Percentiles rank a stretch among this genome's conserved stretches.
phyloP scores from a whole-genome alignment of 2,113 vertebrate genomes.

The Macquaria ambigua region DNA sequence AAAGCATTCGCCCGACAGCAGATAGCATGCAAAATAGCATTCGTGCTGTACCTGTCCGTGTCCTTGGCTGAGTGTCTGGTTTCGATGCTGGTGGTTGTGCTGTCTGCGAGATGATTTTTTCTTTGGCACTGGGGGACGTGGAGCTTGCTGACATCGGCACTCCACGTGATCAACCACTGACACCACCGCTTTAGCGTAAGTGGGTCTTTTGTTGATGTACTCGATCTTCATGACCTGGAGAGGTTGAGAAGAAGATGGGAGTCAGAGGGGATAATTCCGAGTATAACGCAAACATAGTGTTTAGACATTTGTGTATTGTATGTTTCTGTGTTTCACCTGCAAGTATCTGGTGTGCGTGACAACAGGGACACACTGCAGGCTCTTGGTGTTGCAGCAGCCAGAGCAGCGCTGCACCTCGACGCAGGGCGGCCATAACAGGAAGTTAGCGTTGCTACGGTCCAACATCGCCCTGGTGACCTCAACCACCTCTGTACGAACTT shows the following conservation, averaged over 20 bases:
- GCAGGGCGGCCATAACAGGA: constrained; percentile 94
- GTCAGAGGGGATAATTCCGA: background rate
- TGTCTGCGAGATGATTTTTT: constrained; percentile 74
- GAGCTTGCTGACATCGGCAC: constrained; percentile 90
- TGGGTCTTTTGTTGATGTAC: constrained; percentile 88
- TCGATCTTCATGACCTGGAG: constrained; percentile 94
- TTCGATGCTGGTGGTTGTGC: constrained; percentile 68
- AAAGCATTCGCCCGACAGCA: background rate
- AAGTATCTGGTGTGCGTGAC: constrained; percentile 89
- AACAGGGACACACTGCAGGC: constrained; percentile 89
- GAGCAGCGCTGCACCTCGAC: constrained; percentile 98
- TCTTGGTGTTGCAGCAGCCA: constrained; percentile 96
- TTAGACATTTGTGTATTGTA: background rate
- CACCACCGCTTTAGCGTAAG: constrained; percentile 90
- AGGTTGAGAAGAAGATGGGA: constrained; percentile 3
- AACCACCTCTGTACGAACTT: constrained; percentile 93
- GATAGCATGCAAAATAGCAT: background rate
- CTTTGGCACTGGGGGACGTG: constrained; percentile 54
- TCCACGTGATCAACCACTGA: constrained; percentile 94
- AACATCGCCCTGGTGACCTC: constrained; percentile 94
- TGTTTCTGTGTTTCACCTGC: constrained; percentile 72
- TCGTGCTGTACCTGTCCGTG: constrained; percentile 45
- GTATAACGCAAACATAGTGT: background rate
- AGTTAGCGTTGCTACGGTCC: constrained; percentile 95
- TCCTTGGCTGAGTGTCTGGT: constrained; percentile 69